Evolutionary conservation across 2,888 invertebrate species (phyloP), one percentile per base, ranked within the genome.

Genomic region (Gerris lacustris): DNA sequence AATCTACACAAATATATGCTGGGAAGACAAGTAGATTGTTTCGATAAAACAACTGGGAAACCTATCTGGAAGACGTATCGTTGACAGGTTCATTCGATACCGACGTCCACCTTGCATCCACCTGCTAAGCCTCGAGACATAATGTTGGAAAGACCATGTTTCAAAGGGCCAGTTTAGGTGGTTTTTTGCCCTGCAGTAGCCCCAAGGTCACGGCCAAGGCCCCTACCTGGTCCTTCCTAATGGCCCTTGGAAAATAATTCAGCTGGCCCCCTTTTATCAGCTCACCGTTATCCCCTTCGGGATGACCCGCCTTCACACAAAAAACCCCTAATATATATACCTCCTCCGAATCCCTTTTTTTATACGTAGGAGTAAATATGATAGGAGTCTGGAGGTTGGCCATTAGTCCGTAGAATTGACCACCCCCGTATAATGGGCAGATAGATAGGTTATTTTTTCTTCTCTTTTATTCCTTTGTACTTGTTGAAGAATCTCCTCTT

Each of bases 131-230:
- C 55, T 15, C 55, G 55, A 55, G 55, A 55, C 55, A 55, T 55
- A 11, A 55, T 31, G 31, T 31, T 31, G 31, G 31, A 31, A 31
- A 31, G 31, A 5, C 15, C 15, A 55, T 55, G 15, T 15, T 11
- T 11, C 55, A 11, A 55, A 55, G 55, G 55, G 55, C 55, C 55
- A 55, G 55, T 55, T 11, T 9, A 55, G 55, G 15, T 11, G 55
- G 9, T 55, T 55, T 55, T 55, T 55, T 55, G 55, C 55, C 55
- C 55, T 55, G 55, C 55, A 55, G 55, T 55, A 55, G 55, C 31
- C 55, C 55, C 55, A 55, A 55, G 55, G 55, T 55, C 55, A 55
- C 4, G 55, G 55, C 55, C 55, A 55, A 55, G 55, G 55, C 15
- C 55, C 1, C 55, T 55, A 55, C 55, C 55, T 55, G 55, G 55